These are phyloP conservation scores for Cichlasoma orientale DNA, from an alignment of 2,797 vertebrate genomes.

Conservation along the genomic window DNA sequence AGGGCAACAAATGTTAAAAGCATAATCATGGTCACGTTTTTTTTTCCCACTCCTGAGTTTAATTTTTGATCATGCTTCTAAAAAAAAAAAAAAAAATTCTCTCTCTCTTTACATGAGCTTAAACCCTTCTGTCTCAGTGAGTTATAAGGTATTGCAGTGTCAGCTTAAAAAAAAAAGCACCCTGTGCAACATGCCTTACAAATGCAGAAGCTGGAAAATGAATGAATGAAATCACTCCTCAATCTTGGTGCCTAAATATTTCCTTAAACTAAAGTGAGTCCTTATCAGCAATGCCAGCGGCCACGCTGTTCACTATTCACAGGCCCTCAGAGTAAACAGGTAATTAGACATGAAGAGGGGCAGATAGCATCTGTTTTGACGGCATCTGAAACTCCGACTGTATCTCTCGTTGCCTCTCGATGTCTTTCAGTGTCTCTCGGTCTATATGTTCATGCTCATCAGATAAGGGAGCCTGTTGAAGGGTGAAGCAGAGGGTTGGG, in stretches of 20 bases:
- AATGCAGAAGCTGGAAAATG: not conserved
- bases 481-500: conserved; percentile 68
- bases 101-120: not conserved
- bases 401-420: conserved; percentile 59
- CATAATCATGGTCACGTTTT: not conserved
- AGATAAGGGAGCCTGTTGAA: conserved; percentile 71
- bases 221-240: not conserved
- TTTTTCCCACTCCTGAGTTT: not conserved
- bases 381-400: conserved; percentile 69
- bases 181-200: not conserved
- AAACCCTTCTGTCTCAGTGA: not conserved
- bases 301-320: conserved; percentile 16
- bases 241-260: conserved; percentile 24
- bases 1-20: not conserved
- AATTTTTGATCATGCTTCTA: not conserved
- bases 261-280: conserved; percentile 43
- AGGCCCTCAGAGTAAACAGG: conserved; percentile 71
- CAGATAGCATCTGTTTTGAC: conserved; percentile 82
- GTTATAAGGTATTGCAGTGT: not conserved
- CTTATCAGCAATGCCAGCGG: conserved; percentile 42
- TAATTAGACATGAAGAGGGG: conserved; percentile 79
- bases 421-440: conserved; percentile 34
- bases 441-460: conserved; percentile 60
- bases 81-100: not conserved
- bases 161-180: not conserved